A percentile compares a stretch with the other conserved stretches of the same genome.
These are phyloP conservation scores for Eutolmus rufibarbis DNA, from an alignment of 2,888 invertebrate genomes.

Conservation along the genomic window DNA sequence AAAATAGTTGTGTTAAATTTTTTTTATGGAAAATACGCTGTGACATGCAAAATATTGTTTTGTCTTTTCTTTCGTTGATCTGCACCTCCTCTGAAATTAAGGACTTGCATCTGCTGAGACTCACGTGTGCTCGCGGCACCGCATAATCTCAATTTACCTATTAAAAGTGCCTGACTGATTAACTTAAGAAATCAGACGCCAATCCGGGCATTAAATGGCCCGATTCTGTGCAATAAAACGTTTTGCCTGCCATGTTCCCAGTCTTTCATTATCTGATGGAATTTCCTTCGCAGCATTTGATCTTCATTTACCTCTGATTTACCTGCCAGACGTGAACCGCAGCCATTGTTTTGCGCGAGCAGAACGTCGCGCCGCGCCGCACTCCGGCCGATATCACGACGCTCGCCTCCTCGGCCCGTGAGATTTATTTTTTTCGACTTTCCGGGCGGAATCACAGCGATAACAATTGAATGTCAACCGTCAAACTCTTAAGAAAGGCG, in stretches of 20 bases:
- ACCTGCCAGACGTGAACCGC: slow-evolving; percentile 5
- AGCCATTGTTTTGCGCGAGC: slow-evolving; percentile 25
- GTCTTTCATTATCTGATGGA: slow-evolving; percentile 41
- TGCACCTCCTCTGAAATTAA: background rate
- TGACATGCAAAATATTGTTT: no score
- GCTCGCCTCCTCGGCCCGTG: background rate
- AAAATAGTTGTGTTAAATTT: no score
- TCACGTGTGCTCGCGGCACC: background rate
- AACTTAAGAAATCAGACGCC: slow-evolving; percentile 32
- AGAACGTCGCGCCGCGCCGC: background rate
- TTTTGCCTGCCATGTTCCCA: slow-evolving; percentile 36
- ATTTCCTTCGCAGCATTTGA: slow-evolving; percentile 37
- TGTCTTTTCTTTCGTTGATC: no score
- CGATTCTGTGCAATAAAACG: slow-evolving; percentile 24
- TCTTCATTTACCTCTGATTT: slow-evolving; percentile 41
- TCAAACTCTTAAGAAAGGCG: slow-evolving; percentile 9
- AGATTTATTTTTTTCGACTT: slow-evolving; percentile 5
- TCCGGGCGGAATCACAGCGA: background rate
- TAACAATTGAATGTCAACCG: slow-evolving; percentile 40
- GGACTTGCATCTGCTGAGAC: background rate
- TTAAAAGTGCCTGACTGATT: background rate
- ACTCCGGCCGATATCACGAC: background rate
- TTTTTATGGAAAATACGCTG: no score
- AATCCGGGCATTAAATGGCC: slow-evolving; percentile 30
- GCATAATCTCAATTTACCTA: background rate